phyloP scores from a whole-genome alignment of 64 coral and sea anemone genomes.

The Orbicella faveolata region DNA sequence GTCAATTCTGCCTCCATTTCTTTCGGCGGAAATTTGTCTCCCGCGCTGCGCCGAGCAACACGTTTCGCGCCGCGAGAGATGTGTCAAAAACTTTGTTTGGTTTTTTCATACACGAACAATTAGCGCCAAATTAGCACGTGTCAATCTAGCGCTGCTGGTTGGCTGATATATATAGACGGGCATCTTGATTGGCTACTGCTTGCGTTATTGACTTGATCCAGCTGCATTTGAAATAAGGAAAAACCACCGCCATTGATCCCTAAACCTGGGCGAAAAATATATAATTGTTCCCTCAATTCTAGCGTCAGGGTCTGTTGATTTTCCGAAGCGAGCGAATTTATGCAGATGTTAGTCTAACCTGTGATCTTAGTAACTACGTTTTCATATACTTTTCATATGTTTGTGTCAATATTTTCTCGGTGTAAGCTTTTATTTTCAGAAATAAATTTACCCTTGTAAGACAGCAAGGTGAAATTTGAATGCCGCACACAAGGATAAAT shows the following conservation, averaged over 20 bases:
- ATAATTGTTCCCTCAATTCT: background rate
- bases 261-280: background rate
- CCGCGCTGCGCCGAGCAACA: too few relatives aligned
- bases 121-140: conserved; percentile 76
- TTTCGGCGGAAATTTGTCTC: background rate
- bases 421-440: background rate
- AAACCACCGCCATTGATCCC: background rate
- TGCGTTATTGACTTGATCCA: conserved; percentile 29
- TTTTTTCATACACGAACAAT: conserved; percentile 57
- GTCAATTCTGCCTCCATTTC: conserved; percentile 87
- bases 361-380: too few relatives aligned
- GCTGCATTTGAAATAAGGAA: conserved; percentile 28
- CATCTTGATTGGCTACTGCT: conserved; percentile 39
- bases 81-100: conserved; percentile 16
- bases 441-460: background rate
- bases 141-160: conserved; percentile 26
- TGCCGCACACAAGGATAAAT: background rate
- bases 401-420: background rate
- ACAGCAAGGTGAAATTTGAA: background rate
- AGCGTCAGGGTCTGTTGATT: background rate
- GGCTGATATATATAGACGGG: conserved; percentile 28
- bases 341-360: too few relatives aligned
- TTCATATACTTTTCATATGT: too few relatives aligned
- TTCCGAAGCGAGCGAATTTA: background rate
- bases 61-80: background rate